These are phyloP conservation scores for Linepithema humile DNA, from an alignment of 1,140 invertebrate genomes.

Conservation along the genomic window DNA sequence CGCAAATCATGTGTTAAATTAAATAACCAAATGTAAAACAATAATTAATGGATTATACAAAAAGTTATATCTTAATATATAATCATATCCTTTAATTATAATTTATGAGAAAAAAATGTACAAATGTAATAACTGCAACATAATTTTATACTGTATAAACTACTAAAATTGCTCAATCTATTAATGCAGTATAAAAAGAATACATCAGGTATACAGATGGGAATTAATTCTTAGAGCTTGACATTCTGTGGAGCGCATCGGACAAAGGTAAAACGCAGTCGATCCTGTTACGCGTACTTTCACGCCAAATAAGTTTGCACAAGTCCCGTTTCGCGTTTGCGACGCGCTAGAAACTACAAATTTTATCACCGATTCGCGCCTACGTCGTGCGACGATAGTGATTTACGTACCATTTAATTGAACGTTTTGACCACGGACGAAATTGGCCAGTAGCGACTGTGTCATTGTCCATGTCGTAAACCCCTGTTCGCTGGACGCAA, in stretches of 20 bases:
- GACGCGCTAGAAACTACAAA: constrained; percentile 38
- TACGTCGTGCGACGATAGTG: background rate
- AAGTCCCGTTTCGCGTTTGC: background rate
- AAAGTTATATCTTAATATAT: background rate
- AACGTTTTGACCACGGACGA: constrained; percentile 40
- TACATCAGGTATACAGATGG: background rate
- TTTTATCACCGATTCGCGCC: constrained; percentile 27
- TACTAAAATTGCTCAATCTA: background rate
- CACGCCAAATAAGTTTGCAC: constrained; percentile 53
- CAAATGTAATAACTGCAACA: no score
- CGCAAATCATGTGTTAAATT: background rate
- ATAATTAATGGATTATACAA: background rate
- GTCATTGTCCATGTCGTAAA: background rate
- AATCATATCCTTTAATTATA: background rate
- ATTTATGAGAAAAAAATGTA: background rate
- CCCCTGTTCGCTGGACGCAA: constrained; percentile 8
- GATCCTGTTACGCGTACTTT: constrained; percentile 50
- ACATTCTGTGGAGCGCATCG: constrained; percentile 2
- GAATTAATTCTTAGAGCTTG: background rate
- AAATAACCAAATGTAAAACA: background rate
- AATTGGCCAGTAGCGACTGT: constrained; percentile 6
- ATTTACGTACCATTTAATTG: constrained; percentile 54
- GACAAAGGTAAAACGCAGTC: background rate
- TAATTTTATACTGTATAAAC: background rate
- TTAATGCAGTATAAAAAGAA: background rate